Percentiles rank a stretch among this genome's conserved stretches.
phyloP scores from a whole-genome alignment of 2,113 vertebrate species.

The Onychorhynchus coronatus region DNA sequence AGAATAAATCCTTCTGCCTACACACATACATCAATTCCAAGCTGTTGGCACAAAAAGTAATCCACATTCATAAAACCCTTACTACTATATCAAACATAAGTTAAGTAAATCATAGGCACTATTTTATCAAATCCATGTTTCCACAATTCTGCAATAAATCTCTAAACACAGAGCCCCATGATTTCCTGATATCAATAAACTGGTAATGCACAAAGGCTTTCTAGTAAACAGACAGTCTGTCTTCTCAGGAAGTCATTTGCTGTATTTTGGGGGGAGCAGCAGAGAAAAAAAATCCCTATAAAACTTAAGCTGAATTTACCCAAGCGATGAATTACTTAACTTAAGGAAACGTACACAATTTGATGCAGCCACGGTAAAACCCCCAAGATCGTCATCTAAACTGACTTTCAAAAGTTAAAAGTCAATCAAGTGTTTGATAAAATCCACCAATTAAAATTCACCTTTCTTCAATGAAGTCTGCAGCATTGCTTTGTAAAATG shows the following conservation, averaged over 20 bases:
- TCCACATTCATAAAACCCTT: constrained; percentile 84
- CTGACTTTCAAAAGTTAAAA: constrained; percentile 38
- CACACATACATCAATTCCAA: constrained; percentile 82
- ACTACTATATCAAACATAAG: constrained; percentile 81
- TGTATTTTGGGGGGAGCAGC: constrained; percentile 63
- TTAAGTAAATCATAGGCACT: constrained; percentile 98
- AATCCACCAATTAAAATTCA: constrained; percentile 41
- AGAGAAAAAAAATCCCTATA: constrained; percentile 59
- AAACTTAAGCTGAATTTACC: constrained; percentile 66
- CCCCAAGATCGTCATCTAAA: constrained; percentile 53
- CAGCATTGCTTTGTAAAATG: constrained; percentile 49
- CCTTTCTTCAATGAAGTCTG: constrained; percentile 46
- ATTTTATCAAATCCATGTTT: constrained; percentile 80
- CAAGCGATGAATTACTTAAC: constrained; percentile 57
- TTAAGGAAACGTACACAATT: constrained; percentile 54
- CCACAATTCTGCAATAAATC: constrained; percentile 74
- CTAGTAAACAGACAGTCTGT: constrained; percentile 70
- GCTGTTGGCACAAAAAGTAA: constrained; percentile 88
- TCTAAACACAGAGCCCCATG: constrained; percentile 72
- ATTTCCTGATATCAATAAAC: constrained; percentile 75
- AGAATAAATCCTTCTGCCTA: constrained; percentile 81
- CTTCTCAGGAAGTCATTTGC: constrained; percentile 67
- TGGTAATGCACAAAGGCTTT: constrained; percentile 71
- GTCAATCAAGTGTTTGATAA: constrained; percentile 47
- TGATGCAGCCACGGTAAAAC: constrained; percentile 65